Evolutionary conservation across 2,888 invertebrate species (phyloP), one percentile per base, ranked within the genome.

Genomic region (Beris chalybata): DNA sequence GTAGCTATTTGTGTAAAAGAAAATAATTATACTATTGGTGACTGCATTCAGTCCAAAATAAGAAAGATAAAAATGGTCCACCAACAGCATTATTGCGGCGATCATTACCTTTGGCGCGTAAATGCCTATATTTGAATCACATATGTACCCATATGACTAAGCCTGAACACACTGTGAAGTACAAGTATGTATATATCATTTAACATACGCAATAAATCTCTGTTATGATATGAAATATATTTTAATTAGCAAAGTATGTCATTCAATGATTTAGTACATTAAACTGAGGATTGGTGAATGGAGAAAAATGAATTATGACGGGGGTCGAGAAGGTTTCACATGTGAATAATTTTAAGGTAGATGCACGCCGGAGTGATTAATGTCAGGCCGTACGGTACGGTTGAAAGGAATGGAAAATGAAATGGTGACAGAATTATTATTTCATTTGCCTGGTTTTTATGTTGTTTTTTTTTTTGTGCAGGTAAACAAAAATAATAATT

Each of bases 181-280:
- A 38, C 38, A 3, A 9, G 38, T 56, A 56, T 56, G 43, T 15
- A 56, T 56, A 56, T 43, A 38, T 38, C 56, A 56, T 43, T 43
- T 56, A 43, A 11, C 38, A 13, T 43, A 56, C 56, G 7, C 38
- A 38, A 56, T 56, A 56, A 56, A 56, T 56, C 56, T 56, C 32
- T 32, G 31, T 56, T 56, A 56, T 56, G 56, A 56, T 56, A 56
- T 56, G 30, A 56, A 43, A 56, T 56, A 56, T 56, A 56, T 56
- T 56, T 56, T 56, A 56, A 56, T 56, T 56, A 56, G 56, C 13
- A 32, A 56, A 9, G 43, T 43, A 56, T 56, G 56, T 56, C 56
- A 56, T 38, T 56, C 22, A 13, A n/a, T 43, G 43, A 56, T 56
- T 56, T 43, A 56, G 56, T 43, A 31, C 43, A 13, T 43, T 13